Conservation (phyloP, 2,797 vertebrate genomes). For the Clarias pachynema region DNA sequence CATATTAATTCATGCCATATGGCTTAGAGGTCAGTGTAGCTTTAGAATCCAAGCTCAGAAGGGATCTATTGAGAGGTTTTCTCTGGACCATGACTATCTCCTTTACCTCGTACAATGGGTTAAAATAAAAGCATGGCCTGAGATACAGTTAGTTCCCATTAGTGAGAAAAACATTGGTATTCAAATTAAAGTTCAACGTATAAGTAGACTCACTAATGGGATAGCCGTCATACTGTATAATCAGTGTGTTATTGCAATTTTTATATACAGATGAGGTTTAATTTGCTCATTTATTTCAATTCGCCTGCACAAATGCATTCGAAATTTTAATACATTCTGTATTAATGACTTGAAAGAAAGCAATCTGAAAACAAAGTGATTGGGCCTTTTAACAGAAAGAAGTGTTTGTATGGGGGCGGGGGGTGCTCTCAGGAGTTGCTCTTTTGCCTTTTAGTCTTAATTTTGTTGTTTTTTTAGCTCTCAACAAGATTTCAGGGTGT, state of each 20-base stretch:
- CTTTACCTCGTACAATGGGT: background rate
- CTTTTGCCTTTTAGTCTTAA: background rate
- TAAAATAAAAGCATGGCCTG: too few species aligned
- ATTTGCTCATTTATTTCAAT: background rate
- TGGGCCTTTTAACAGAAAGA: background rate
- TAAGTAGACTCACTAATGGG: background rate
- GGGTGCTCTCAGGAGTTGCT: background rate
- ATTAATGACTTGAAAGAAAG: background rate
- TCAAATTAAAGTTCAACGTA: too few species aligned
- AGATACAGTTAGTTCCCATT: background rate
- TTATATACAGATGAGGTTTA: background rate
- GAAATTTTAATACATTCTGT: background rate
- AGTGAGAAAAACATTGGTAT: background rate
- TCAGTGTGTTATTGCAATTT: background rate
- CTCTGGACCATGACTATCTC: slow-evolving; percentile 8
- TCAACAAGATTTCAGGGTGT: background rate
- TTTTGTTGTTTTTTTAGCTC: background rate
- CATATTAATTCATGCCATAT: slow-evolving; percentile 43
- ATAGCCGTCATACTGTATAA: background rate
- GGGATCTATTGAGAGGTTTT: slow-evolving; percentile 29
- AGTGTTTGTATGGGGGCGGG: background rate
- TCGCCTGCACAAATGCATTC: background rate
- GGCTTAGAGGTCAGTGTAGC: slow-evolving; percentile 28
- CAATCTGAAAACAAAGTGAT: background rate
- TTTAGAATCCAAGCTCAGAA: slow-evolving; percentile 13